phyloP scores from a whole-genome alignment of 2,888 invertebrate genomes.

The Chrysotoxum bicinctum region DNA sequence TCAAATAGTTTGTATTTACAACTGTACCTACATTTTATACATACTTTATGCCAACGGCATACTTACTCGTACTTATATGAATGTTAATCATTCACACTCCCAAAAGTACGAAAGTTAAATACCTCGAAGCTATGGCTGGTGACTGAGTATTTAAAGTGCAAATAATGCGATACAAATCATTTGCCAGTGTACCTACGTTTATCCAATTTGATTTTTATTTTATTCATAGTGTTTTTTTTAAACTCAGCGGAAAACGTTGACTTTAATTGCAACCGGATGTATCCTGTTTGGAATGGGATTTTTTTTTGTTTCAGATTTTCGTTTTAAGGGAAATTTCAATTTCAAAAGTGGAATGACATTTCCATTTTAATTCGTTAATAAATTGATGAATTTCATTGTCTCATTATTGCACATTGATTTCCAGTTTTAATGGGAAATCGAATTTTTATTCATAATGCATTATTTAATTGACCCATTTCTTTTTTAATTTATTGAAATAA shows the following conservation, averaged over 20 bases:
- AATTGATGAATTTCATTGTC: slow-evolving; percentile 16
- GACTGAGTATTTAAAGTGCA: neutral
- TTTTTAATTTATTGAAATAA: neutral
- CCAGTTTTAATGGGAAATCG: slow-evolving; percentile 27
- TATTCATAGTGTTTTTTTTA: neutral
- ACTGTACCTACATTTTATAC: no score
- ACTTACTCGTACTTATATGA: no score
- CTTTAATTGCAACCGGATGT: slow-evolving; percentile 46
- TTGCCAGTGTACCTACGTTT: neutral
- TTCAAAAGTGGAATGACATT: slow-evolving; percentile 23
- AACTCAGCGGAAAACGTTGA: slow-evolving; percentile 14
- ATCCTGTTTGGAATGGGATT: slow-evolving; percentile 7
- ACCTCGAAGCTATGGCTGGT: neutral
- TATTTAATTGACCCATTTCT: neutral
- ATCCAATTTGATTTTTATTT: slow-evolving; percentile 3
- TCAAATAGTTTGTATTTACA: slow-evolving; percentile 4
- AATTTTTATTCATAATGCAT: slow-evolving; percentile 5
- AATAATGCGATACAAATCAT: slow-evolving; percentile 10
- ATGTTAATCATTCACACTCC: neutral
- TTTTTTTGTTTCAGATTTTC: neutral
- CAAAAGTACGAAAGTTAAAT: neutral
- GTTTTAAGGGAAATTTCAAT: slow-evolving; percentile 12
- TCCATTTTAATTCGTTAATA: slow-evolving; percentile 55
- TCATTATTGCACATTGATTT: slow-evolving; percentile 26
- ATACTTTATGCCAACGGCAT: neutral